Conservation (phyloP, 2,113 vertebrate genomes). For the Agelaius tricolor region DNA sequence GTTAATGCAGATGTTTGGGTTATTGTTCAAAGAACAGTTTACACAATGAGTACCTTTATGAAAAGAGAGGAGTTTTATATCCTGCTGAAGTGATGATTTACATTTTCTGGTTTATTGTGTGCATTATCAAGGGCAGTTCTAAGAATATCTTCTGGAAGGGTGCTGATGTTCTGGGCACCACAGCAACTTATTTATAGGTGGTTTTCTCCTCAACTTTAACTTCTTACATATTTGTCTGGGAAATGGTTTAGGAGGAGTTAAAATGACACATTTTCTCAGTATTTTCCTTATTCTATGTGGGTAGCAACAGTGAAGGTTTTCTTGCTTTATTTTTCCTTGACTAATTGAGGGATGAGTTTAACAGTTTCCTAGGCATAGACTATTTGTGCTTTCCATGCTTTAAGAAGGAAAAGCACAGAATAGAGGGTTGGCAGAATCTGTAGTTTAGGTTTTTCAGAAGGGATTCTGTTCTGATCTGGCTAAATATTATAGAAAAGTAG, state of each 20-base stretch:
- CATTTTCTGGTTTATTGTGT: background rate
- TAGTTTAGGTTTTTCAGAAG: background rate
- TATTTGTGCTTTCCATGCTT: background rate
- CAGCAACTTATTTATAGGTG: background rate
- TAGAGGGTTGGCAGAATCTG: background rate
- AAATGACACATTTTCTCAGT: background rate
- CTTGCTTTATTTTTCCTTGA: background rate
- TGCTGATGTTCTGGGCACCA: background rate
- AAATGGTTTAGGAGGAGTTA: background rate
- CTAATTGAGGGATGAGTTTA: background rate
- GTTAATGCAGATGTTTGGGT: constrained; percentile 12
- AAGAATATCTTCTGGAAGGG: background rate
- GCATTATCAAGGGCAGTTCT: background rate
- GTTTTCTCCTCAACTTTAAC: background rate
- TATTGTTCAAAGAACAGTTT: background rate
- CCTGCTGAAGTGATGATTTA: background rate
- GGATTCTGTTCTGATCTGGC: background rate
- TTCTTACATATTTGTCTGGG: rapidly evolving
- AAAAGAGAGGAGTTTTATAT: background rate
- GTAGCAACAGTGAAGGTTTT: background rate
- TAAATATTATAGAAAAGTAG: background rate
- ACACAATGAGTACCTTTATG: background rate
- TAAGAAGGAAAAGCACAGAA: background rate
- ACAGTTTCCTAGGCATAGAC: background rate
- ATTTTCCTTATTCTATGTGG: background rate